phyloP scores from a whole-genome alignment of 2,888 invertebrate genomes.

The Pediacus dermestoides region DNA sequence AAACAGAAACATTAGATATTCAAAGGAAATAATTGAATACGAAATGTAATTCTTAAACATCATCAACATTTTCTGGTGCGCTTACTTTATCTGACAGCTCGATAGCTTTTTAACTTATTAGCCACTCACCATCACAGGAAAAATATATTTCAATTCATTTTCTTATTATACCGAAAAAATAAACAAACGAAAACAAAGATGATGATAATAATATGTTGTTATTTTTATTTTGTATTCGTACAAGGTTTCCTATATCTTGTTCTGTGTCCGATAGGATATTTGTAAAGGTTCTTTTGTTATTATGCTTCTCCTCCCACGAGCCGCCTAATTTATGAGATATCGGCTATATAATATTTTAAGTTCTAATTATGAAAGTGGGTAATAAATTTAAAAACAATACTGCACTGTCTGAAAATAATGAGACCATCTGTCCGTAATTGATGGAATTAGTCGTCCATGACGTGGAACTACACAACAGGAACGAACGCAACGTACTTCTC shows the following conservation, averaged over 20 bases:
- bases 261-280: slow-evolving; percentile 24
- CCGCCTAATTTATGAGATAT: slow-evolving; percentile 36
- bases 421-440: slow-evolving; percentile 46
- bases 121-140: no score
- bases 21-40: slow-evolving; percentile 41
- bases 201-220: no score
- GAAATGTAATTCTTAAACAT: slow-evolving; percentile 41
- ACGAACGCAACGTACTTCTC: no score
- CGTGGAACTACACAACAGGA: no score
- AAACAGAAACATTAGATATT: slow-evolving; percentile 34
- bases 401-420: slow-evolving; percentile 44
- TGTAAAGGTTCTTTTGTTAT: slow-evolving; percentile 32
- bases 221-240: no score
- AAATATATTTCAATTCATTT: slow-evolving; percentile 3
- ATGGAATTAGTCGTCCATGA: slow-evolving; percentile 43
- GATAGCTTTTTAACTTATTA: no score
- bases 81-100: no score
- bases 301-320: slow-evolving; percentile 33
- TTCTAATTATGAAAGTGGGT: slow-evolving; percentile 44
- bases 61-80: no score
- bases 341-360: slow-evolving; percentile 36
- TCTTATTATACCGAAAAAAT: no score
- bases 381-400: slow-evolving; percentile 46
- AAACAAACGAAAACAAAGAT: no score
- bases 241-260: no score